Evolutionary conservation across 92 coral and sea anemone species (phyloP), one percentile per base, ranked within the genome.

Genomic region (Diadumene lineata): DNA sequence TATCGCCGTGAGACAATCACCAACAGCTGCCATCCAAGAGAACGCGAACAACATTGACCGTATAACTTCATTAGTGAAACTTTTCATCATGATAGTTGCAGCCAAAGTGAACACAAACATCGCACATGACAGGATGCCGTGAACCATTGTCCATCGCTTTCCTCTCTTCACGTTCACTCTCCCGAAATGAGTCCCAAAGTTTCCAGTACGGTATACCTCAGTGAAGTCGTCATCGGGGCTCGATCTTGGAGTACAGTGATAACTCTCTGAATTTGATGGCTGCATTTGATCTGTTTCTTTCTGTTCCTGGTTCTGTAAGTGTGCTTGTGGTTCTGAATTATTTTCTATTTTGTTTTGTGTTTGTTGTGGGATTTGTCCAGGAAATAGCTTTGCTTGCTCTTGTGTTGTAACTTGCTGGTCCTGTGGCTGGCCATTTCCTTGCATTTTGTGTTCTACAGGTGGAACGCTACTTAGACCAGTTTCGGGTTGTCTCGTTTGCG

Each of bases 151-250:
- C 78, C 78, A 73, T 31, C 32, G 57, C 25, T 73, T 73, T 23
- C 69, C 78, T 23, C 23, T 18, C 21, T 19, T 43, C 3, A 32
- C 29, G 72, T 73, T 50, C 23, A 73, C 18, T 26, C 56, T 73
- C 2, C 78, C 78, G 21, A 73, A 68, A 33, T 26, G 57, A 18
- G 56, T 50, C 6, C 78, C 78, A 73, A 73, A 73, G 55, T 73
- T 73, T 19, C 78, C 78, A 0, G 78, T 58, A 48, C 78, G 78
- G 78, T 73, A 73, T 18, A 38, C 48, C 13, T 38, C 48, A 38
- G 48, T 38, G 48, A 38, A 38, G 13, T 38, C 48, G 13, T 38
- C 48, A 4, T 6, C 13, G 48, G 48, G 48, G 48, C 48, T 53
- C n/a, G 60, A n/a, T 13, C 29, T 6, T 56, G 34, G 60, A 33